These are phyloP conservation scores for Microlaimidae sp. DNA, from an alignment of 2,888 invertebrate genomes.

Conservation along the genomic window DNA sequence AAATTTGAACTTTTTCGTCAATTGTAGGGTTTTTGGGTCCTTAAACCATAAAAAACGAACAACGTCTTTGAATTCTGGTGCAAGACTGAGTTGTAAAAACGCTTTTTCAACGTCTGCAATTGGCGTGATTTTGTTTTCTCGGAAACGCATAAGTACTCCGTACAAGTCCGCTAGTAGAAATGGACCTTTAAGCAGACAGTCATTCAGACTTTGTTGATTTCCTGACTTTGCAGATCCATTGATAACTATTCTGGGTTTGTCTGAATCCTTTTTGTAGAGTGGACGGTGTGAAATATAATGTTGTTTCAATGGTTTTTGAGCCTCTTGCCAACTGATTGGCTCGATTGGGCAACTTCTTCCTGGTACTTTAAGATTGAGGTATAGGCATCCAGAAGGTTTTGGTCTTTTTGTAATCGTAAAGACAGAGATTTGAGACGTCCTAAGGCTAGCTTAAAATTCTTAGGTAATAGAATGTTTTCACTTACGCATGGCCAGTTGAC, in stretches of 20 bases:
- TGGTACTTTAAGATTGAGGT: conserved; percentile 3
- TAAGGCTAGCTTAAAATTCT: neutral
- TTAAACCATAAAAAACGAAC: conserved; percentile 9
- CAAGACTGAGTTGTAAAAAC: neutral
- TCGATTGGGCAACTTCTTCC: conserved; percentile 7
- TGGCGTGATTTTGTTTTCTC: neutral
- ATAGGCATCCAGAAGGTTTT: neutral
- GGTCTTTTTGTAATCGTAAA: neutral
- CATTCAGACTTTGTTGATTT: too few species aligned
- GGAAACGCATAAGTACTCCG: conserved; percentile 3
- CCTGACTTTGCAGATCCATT: too few species aligned
- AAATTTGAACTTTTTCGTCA: neutral
- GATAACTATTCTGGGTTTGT: neutral
- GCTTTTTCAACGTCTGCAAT: conserved; percentile 10
- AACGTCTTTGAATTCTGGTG: neutral
- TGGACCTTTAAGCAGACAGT: conserved; percentile 5
- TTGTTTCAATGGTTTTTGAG: neutral
- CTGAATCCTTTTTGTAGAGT: neutral
- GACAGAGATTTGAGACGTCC: conserved; percentile 2
- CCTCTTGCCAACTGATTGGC: neutral
- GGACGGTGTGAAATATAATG: conserved; percentile 8
- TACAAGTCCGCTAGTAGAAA: conserved; percentile 4
- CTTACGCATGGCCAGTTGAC: conserved; percentile 5
- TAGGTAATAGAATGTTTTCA: neutral
- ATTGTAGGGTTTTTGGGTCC: neutral